These are phyloP conservation scores for Eueides isabella DNA, from an alignment of 1,140 invertebrate species.

Conservation along the genomic window DNA sequence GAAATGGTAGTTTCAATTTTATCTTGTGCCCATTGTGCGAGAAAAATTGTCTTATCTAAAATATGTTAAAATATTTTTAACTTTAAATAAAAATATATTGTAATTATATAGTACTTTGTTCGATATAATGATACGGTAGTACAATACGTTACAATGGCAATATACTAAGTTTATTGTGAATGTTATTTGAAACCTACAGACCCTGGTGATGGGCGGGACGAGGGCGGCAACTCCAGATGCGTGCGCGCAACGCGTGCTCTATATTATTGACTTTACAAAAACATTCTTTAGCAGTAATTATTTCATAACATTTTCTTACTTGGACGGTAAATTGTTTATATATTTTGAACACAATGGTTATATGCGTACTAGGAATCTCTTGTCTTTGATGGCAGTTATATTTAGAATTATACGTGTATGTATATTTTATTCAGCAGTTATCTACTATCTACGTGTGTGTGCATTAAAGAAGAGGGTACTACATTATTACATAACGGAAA, in stretches of 20 bases:
- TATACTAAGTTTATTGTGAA: slow-evolving; percentile 38
- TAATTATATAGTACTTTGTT: slow-evolving; percentile 35
- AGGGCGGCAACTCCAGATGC: slow-evolving; percentile 62
- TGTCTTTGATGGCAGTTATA: too few species aligned
- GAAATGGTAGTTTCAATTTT: too few species aligned
- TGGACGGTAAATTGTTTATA: background rate
- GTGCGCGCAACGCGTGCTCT: slow-evolving; percentile 54
- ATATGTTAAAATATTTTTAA: background rate
- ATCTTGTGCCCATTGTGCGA: background rate
- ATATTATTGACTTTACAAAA: background rate
- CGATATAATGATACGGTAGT: slow-evolving; percentile 33
- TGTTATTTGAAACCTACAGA: slow-evolving; percentile 54
- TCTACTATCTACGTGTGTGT: background rate
- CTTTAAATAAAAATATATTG: background rate
- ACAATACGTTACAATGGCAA: slow-evolving; percentile 32
- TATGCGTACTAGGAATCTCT: background rate
- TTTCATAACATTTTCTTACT: background rate
- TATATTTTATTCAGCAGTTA: too few species aligned
- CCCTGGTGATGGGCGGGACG: slow-evolving; percentile 49
- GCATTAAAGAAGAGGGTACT: background rate
- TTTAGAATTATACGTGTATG: too few species aligned
- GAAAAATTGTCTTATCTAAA: background rate
- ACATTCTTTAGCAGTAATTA: background rate
- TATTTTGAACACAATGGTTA: slow-evolving; percentile 14
- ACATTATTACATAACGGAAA: background rate